Conservation (phyloP, 1,140 invertebrate genomes). For the Chymomyza costata region DNA sequence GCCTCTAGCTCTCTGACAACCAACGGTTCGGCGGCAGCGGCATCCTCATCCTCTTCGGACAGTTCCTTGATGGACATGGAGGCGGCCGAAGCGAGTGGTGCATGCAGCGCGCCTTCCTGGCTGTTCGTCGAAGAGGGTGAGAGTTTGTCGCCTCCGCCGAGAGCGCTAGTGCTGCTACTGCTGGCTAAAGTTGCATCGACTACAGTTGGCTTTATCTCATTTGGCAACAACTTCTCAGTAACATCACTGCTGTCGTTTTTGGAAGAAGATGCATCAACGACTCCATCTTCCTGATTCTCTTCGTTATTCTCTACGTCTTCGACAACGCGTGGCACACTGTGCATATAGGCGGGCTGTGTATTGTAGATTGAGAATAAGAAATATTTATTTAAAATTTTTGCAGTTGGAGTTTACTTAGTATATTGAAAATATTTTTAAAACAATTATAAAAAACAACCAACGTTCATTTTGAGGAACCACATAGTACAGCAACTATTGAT, state of each 20-base stretch:
- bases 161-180: conserved; percentile 74
- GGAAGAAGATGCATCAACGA: conserved; percentile 47
- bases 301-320: conserved; percentile 58
- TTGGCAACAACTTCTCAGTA: conserved; percentile 44
- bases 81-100: conserved; percentile 74
- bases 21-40: conserved; percentile 35
- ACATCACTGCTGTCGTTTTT: conserved; percentile 76
- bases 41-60: conserved; percentile 59
- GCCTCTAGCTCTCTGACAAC: conserved; percentile 38
- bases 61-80: conserved; percentile 70
- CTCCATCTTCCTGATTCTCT: conserved; percentile 58
- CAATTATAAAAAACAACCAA: background rate
- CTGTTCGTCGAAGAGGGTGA: conserved; percentile 76
- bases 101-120: conserved; percentile 74
- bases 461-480: too few relatives aligned
- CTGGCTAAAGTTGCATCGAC: conserved; percentile 36
- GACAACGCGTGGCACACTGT: conserved; percentile 61
- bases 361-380: background rate
- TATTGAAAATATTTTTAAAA: background rate
- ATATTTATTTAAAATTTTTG: too few relatives aligned
- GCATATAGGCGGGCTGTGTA: conserved; percentile 50
- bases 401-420: background rate
- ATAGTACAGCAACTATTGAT: too few relatives aligned
- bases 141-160: conserved; percentile 75
- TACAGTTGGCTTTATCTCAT: conserved; percentile 17